phyloP scores from a whole-genome alignment of 2,797 vertebrate species.

The Poeciliopsis paucimaculata region DNA sequence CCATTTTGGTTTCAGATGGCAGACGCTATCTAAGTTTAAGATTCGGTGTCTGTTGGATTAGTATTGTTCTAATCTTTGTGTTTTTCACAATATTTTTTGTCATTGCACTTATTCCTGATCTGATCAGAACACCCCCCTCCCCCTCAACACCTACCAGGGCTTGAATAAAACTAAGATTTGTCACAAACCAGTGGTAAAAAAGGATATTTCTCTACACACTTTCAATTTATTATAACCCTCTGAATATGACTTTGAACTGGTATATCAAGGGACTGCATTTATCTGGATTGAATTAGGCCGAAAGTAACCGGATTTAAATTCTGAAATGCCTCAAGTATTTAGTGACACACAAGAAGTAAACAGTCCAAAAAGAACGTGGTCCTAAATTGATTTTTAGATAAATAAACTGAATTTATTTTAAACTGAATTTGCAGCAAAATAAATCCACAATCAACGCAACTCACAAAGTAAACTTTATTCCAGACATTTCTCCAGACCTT shows the following conservation, averaged over 20 bases:
- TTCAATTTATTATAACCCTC: not conserved
- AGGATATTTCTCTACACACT: not conserved
- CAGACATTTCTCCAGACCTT: slow-evolving; percentile 15
- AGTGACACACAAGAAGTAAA: not conserved
- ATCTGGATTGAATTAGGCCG: not conserved
- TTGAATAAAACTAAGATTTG: not conserved
- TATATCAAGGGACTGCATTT: not conserved
- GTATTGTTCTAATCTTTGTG: not conserved
- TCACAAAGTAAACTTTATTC: not conserved
- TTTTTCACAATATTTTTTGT: not conserved
- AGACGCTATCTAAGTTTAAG: not conserved
- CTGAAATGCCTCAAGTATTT: not conserved
- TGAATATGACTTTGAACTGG: not conserved
- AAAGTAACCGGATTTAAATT: not conserved
- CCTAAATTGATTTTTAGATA: not conserved
- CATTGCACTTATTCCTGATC: not conserved
- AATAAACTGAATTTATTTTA: not conserved
- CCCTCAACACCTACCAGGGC: no score
- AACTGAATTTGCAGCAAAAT: not conserved
- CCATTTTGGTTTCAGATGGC: not conserved
- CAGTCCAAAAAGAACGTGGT: not conserved
- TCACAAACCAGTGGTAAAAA: not conserved
- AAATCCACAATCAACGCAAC: slow-evolving; percentile 10
- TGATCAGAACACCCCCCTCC: not conserved
- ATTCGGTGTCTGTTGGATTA: not conserved